Conservation (phyloP, 2,797 vertebrate species). For the Zonotrichia albicollis region DNA sequence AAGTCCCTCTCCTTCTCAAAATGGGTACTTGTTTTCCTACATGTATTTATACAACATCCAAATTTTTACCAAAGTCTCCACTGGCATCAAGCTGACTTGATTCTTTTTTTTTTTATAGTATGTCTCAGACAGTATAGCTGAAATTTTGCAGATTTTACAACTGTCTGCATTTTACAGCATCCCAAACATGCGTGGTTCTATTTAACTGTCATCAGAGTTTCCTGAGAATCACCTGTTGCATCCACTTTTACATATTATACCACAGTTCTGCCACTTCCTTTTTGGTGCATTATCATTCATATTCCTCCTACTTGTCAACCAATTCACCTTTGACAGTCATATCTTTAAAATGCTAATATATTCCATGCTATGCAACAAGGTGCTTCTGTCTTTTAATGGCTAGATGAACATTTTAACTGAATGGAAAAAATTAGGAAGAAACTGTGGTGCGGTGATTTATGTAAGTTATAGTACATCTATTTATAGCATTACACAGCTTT, state of each 20-base stretch:
- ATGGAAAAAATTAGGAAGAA: neutral
- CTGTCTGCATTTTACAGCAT: neutral
- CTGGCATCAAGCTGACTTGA: neutral
- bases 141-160: neutral
- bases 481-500: conserved; percentile 11
- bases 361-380: neutral
- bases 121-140: neutral
- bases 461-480: conserved; percentile 13
- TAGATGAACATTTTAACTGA: conserved; percentile 3
- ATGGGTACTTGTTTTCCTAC: neutral
- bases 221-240: neutral
- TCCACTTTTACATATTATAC: neutral
- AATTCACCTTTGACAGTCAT: neutral
- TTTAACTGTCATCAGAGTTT: neutral
- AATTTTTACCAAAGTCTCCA: neutral
- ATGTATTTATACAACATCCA: neutral
- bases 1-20: neutral
- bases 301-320: neutral
- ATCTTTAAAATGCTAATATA: conserved; percentile 22
- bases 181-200: neutral
- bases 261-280: neutral
- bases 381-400: neutral
- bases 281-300: neutral
- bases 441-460: neutral
- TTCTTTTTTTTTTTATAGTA: neutral